Conservation (phyloP, 2,113 vertebrate species). For the Seriola rivoliana region DNA sequence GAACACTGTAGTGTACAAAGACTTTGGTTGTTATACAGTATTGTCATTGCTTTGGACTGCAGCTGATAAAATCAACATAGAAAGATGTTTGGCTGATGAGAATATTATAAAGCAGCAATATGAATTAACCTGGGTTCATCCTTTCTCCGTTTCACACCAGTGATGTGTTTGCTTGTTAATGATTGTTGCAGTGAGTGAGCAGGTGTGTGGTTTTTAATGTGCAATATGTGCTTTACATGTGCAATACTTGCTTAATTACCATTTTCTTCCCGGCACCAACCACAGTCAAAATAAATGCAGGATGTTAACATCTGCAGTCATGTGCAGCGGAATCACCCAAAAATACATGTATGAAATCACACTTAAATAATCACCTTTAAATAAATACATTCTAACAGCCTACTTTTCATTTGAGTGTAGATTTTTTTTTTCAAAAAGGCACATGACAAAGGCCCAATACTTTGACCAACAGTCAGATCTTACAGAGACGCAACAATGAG, state of each 20-base stretch:
- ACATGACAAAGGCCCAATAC: conserved; percentile 40
- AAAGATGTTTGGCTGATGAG: conserved; percentile 5
- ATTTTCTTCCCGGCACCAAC: conserved; percentile 6
- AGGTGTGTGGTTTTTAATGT: conserved; percentile 50
- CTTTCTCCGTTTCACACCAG: conserved; percentile 21
- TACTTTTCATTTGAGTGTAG: conserved; percentile 14
- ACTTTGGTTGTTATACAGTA: conserved; percentile 41
- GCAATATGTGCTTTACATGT: conserved; percentile 65
- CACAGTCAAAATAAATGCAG: conserved; percentile 8
- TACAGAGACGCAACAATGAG: not conserved
- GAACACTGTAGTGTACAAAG: conserved; percentile 32
- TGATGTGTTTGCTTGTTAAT: conserved; percentile 9
- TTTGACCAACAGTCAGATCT: conserved; percentile 15
- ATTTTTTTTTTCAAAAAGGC: conserved; percentile 51
- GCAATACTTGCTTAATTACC: conserved; percentile 51
- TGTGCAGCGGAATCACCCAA: conserved; percentile 11
- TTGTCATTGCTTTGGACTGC: conserved; percentile 20
- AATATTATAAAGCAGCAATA: conserved; percentile 25
- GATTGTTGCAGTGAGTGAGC: not conserved
- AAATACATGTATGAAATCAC: conserved; percentile 4
- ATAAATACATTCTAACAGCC: conserved; percentile 43
- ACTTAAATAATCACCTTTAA: conserved; percentile 21
- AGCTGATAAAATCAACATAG: conserved; percentile 8
- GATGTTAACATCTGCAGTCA: not conserved
- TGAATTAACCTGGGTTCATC: conserved; percentile 10